Percentiles rank a stretch among this genome's conserved stretches.
Conservation (phyloP, 1,140 invertebrate genomes). For the Psilanteris sp. region DNA sequence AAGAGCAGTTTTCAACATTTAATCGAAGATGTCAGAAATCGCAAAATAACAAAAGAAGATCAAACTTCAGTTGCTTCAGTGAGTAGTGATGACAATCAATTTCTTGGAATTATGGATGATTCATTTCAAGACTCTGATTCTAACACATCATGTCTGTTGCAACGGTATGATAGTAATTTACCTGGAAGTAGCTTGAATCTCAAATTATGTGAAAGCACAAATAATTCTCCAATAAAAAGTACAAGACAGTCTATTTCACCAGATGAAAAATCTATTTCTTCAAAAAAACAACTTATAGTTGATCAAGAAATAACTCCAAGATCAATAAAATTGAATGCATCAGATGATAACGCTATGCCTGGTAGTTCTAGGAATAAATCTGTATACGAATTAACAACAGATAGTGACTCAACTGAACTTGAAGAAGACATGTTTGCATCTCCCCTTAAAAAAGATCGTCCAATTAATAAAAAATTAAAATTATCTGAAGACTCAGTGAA, state of each 20-base stretch:
- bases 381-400: constrained; percentile 35
- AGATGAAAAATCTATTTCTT: neutral
- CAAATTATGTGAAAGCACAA: no score
- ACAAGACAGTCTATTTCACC: no score
- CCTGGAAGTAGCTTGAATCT: constrained; percentile 40
- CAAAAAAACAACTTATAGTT: neutral
- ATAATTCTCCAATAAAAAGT: no score
- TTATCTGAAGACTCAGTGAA: constrained; percentile 2
- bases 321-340: no score
- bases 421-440: constrained; percentile 28
- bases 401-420: constrained; percentile 21
- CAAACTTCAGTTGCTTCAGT: neutral
- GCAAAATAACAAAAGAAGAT: constrained; percentile 19
- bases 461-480: constrained; percentile 34
- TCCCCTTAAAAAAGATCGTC: constrained; percentile 15
- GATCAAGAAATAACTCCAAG: no score
- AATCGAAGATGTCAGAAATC: constrained; percentile 70
- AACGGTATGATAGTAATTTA: constrained; percentile 66
- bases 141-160: constrained; percentile 62
- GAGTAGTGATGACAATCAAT: neutral
- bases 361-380: no score
- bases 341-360: no score
- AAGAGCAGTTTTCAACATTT: constrained; percentile 72
- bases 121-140: constrained; percentile 68
- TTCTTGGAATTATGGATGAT: constrained; percentile 24